These are phyloP conservation scores for Proterorhinus semilunaris DNA, from an alignment of 2,113 vertebrate genomes.

Conservation along the genomic window DNA sequence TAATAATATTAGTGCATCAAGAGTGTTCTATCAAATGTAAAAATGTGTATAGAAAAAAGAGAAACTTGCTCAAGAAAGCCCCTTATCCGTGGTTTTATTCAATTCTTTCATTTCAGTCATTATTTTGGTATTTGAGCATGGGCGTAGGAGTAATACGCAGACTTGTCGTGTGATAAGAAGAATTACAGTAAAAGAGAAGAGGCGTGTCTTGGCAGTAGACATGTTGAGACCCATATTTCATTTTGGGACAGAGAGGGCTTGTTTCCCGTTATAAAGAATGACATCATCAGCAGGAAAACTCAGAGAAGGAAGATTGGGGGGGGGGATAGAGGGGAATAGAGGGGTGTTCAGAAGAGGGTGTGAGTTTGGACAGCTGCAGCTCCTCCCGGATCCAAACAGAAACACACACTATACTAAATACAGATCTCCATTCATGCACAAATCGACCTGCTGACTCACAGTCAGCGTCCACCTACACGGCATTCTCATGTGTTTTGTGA, in stretches of 20 bases:
- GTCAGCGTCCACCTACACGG: background rate
- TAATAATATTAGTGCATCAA: no score
- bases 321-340: no score
- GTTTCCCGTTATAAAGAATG: slow-evolving; percentile 11
- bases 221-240: background rate
- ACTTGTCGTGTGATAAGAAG: no score
- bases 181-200: background rate
- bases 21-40: no score
- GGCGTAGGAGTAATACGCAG: no score
- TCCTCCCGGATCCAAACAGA: slow-evolving; percentile 1
- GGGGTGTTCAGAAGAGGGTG: background rate
- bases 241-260: slow-evolving; percentile 4
- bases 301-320: background rate
- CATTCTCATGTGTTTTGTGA: no score
- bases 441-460: background rate
- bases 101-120: no score
- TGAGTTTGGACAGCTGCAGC: slow-evolving; percentile 16
- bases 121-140: no score
- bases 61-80: no score
- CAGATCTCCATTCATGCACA: background rate
- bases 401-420: background rate
- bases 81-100: no score
- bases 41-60: no score
- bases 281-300: slow-evolving; percentile 26
- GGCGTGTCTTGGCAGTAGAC: background rate